These are phyloP conservation scores for Eilema griseolum DNA, from an alignment of 2,888 invertebrate genomes.

Conservation along the genomic window DNA sequence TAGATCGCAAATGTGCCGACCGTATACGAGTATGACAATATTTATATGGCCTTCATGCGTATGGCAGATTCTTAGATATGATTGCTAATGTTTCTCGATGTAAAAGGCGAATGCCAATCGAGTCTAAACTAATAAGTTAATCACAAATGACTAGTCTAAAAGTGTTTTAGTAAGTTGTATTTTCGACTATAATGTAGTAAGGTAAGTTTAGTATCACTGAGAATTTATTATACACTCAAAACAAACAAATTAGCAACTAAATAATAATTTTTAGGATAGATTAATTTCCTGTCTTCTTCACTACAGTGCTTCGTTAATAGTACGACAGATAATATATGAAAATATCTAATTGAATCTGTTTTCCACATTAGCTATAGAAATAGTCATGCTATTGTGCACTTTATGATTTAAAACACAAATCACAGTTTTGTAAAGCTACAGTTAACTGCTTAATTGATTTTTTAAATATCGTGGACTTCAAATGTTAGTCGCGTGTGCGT, in stretches of 20 bases:
- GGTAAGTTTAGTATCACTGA: constrained; percentile 12
- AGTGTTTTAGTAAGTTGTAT: background rate
- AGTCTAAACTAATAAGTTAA: constrained; percentile 7
- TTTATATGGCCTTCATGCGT: constrained; percentile 18
- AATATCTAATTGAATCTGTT: constrained; percentile 14
- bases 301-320: background rate
- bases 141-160: constrained; percentile 2
- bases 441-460: constrained; percentile 30
- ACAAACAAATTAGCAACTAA: background rate
- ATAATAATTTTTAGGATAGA: background rate
- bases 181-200: background rate
- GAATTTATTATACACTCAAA: background rate
- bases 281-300: background rate
- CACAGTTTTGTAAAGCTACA: constrained; percentile 26
- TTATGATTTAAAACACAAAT: constrained; percentile 27
- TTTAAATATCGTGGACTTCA: constrained; percentile 16
- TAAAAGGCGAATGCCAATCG: constrained; percentile 7
- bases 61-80: constrained; percentile 5
- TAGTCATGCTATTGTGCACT: constrained; percentile 31
- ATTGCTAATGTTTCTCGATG: background rate
- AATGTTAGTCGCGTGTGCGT: constrained; percentile 30
- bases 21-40: constrained; percentile 15
- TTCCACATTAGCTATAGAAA: constrained; percentile 19
- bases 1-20: constrained; percentile 37
- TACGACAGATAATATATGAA: background rate